phyloP scores from a whole-genome alignment of 1,140 invertebrate species.

The Caenorhabditis remanei region DNA sequence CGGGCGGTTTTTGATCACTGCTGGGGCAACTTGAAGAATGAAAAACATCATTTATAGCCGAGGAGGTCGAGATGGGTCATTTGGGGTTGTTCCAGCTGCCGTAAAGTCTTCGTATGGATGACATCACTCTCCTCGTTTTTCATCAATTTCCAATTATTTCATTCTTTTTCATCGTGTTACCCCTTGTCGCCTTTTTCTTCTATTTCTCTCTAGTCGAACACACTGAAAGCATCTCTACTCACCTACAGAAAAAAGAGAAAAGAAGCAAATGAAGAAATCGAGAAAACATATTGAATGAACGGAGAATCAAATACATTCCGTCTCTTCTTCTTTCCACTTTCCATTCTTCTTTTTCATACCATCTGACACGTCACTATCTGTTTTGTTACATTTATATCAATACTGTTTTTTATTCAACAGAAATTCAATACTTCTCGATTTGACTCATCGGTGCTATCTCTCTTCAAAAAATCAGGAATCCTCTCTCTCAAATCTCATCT shows the following conservation, averaged over 20 bases:
- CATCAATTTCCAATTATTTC: background rate
- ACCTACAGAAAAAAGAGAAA: too few relatives aligned
- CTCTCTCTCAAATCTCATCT: background rate
- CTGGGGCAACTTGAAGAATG: background rate
- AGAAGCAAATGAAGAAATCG: background rate
- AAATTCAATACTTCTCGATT: too few relatives aligned
- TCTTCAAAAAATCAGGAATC: background rate
- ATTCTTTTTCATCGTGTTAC: background rate
- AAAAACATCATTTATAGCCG: background rate
- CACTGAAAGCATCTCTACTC: background rate
- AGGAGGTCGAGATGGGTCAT: background rate
- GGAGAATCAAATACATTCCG: constrained; percentile 4
- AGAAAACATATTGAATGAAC: constrained; percentile 6
- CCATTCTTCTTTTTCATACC: background rate
- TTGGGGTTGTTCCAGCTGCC: background rate
- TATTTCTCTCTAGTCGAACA: background rate
- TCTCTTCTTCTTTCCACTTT: background rate
- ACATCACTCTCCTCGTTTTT: constrained; percentile 4
- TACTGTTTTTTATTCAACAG: too few relatives aligned
- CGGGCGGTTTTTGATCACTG: background rate
- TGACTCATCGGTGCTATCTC: too few relatives aligned
- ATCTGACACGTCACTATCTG: background rate
- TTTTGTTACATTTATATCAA: background rate
- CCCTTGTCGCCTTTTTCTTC: constrained; percentile 15
- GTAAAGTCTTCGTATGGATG: background rate